These are phyloP conservation scores for Perognathus longimembris DNA, from an alignment of 2,113 vertebrate genomes.

Conservation along the genomic window DNA sequence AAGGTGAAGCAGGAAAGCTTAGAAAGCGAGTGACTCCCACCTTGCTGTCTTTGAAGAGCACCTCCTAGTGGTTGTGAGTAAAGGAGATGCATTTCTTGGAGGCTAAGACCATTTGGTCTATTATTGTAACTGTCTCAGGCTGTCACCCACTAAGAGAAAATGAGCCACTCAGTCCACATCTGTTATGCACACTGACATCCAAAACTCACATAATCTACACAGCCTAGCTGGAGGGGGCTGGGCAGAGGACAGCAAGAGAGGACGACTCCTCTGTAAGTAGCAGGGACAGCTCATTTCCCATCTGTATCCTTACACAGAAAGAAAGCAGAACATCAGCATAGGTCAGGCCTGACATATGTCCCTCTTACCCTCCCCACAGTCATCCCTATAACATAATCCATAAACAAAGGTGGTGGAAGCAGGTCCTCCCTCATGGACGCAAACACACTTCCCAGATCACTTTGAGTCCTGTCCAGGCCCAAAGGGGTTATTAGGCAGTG, in stretches of 20 bases:
- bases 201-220: not conserved
- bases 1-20: not conserved
- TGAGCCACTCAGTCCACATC: not conserved
- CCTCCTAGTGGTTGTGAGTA: not conserved
- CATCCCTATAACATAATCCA: not conserved
- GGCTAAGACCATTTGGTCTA: not conserved
- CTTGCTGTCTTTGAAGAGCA: not conserved
- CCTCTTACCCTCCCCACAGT: not conserved
- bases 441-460: not conserved
- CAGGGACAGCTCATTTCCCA: rapidly evolving
- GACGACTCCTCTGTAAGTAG: not conserved
- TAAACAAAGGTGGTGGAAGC: not conserved
- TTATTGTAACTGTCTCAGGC: not conserved
- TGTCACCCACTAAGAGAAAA: not conserved
- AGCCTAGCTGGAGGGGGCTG: not conserved
- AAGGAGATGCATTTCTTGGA: not conserved
- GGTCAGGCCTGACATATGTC: not conserved
- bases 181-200: not conserved
- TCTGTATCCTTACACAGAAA: not conserved
- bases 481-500: not conserved
- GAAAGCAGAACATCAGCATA: not conserved
- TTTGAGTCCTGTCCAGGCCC: not conserved
- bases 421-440: not conserved
- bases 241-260: too few species aligned
- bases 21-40: not conserved